Percentiles rank a stretch among this genome's conserved stretches.
These are phyloP conservation scores for Drosophila equinoxialis DNA, from an alignment of 1,140 invertebrate genomes.

Conservation along the genomic window DNA sequence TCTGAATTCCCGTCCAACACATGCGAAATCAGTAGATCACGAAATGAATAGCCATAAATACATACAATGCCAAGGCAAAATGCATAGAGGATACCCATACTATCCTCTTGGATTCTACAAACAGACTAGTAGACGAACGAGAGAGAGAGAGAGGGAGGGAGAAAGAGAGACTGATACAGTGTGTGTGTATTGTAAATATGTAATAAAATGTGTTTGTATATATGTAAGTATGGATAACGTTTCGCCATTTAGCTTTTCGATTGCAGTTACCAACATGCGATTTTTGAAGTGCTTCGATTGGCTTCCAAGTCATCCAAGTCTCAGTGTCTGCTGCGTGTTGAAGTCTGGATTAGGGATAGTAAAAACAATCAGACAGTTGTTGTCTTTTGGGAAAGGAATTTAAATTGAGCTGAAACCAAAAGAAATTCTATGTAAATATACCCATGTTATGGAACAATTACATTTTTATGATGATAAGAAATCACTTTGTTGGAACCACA, in stretches of 20 bases:
- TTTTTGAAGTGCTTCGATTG: conserved; percentile 77
- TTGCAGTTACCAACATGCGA: conserved; percentile 79
- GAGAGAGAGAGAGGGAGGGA: conserved; percentile 10
- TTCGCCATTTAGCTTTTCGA: conserved; percentile 74
- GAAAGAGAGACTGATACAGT: conserved; percentile 44
- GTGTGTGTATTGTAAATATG: conserved; percentile 47
- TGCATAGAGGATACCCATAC: conserved; percentile 1
- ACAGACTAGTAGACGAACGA: conserved; percentile 22
- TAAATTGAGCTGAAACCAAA: conserved; percentile 35
- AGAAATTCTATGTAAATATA: conserved; percentile 68
- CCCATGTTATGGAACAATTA: conserved; percentile 52
- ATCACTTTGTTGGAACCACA: neutral
- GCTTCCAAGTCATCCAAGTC: conserved; percentile 34
- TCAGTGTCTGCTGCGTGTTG: conserved; percentile 31
- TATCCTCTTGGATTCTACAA: neutral
- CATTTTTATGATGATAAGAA: conserved; percentile 6
- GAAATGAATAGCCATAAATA: conserved; percentile 80
- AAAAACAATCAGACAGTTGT: conserved; percentile 38
- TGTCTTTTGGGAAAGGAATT: conserved; percentile 61
- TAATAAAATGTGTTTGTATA: conserved; percentile 35
- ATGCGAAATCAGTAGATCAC: conserved; percentile 80
- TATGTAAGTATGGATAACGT: conserved; percentile 57
- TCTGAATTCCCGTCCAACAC: conserved; percentile 75
- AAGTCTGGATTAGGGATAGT: conserved; percentile 36
- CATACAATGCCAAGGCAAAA: conserved; percentile 67